Evolutionary conservation across 2,113 vertebrate species (phyloP), one percentile per base, ranked within the genome.

Genomic region (Aplodontia rufa): DNA sequence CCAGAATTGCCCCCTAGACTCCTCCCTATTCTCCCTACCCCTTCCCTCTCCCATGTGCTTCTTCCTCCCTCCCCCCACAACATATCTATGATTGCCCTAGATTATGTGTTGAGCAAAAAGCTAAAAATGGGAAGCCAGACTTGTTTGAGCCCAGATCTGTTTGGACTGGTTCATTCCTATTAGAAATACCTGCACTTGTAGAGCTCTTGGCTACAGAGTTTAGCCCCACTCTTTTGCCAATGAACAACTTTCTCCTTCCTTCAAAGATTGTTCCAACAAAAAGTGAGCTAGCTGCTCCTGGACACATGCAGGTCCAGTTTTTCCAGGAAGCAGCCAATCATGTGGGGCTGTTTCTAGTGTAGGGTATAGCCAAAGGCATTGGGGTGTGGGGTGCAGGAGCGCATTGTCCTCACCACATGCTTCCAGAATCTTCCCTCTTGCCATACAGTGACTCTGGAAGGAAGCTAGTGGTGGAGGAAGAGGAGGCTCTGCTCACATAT

Each of bases 111-210:
- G 42, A 91, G 55, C 83, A 90, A 79, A 92, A 88, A 69, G 82
- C 71, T 95, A 81, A 95, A 95, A 92, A 96, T 62, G 62, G 72
- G 87, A 85, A 96, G 60, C 26, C 82, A 88, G 83, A 72, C 37
- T 94, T 81, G 1, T 74, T 32, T 37, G 91, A 94, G 71, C 45
- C 89, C 75, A 86, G n/a, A 91, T 88, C 62, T 58, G 37, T 90
- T 80, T 85, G 90, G 71, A 64, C 26, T 75, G 32, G 53, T 92
- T 90, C 62, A 69, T 87, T 95, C 35, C 55, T 60, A 30, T 49
- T 64, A 51, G 64, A 87, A 82, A 84, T 80, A 78, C 53, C 49
- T 30, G 8, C 40, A 19, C 53, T 45, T 58, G 3, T 2, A 40
- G 49, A 42, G 86, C 40, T 68, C 76, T 28, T 24, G 85, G 42